Evolutionary conservation across 2,113 vertebrate species (phyloP), one percentile per base, ranked within the genome.

Genomic region (Trematomus loennbergii): DNA sequence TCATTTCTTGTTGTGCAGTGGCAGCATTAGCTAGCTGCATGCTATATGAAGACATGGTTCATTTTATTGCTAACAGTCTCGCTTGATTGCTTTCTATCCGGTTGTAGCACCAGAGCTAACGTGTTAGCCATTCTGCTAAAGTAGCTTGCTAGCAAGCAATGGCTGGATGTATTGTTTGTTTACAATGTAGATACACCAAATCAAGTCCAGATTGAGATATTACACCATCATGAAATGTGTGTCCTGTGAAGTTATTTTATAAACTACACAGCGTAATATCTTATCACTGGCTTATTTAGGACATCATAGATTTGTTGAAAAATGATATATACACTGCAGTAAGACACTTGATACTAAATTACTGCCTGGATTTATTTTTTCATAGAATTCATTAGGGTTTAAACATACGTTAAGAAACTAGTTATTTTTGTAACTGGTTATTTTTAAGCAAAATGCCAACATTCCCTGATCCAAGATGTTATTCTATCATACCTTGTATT

Each of bases 81-180:
- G 76, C 16, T 53, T 73, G 69, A 64, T 72, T 81, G 57, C 71
- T 72, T n/a, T n/a, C 63, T 61, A 40, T 61, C 16, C 61, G 50
- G 12, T 15, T 29, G 33, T 62, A 67, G 58, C 7, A 63, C 6
- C 53, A 15, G 12, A 78, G 84, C 81, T 80, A 81, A 74, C 15
- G 64, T 29, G 73, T 83, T 91, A 89, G 88, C 88, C 87, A 36
- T 69, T 52, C 66, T 84, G 75, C 72, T 81, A 69, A 69, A 75
- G 16, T 58, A 73, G 40, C 58, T 43, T 36, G 20, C 20, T 53
- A 22, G 46, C 59, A 60, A 12, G 15, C 60, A 17, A 20, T 3
- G 20, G n/a, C 36, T 57, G 43, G 2, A 13, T 55, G 17, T 33
- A 15, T 5, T 4, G 11, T 73, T 73, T 76, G 48, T 70, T 75